Base-by-base conservation (phyloP, 2,113 vertebrate genomes). In the Lampris incognitus region DNA sequence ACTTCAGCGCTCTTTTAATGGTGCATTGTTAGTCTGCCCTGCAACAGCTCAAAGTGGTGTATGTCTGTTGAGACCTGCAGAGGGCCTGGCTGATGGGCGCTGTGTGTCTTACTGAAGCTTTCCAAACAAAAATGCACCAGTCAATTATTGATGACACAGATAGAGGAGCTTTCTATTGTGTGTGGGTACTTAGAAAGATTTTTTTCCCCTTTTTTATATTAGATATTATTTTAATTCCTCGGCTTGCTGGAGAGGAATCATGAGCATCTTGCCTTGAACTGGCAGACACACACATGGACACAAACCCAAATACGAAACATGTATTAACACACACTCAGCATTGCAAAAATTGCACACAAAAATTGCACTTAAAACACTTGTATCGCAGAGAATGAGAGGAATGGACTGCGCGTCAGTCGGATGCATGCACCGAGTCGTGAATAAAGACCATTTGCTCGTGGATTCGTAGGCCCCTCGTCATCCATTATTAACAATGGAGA, bases 361-460 rank as follows among this genome's bases (percentile, higher is more conserved):
- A 75, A 89, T 76, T 89, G 84, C 83, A 87, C 85, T 86, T 86
- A 77, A 87, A 86, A 79, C 70, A 61, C 67, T 69, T 74, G 74
- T 82, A 76, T 64, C 44, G 72, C 39, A 61, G 71, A 82, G 71
- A 83, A 79, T 83, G 67, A 85, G 82, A 82, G 63, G 74, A 85
- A 76, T 78, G 84, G 84, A 85, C 83, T 37, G 77, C 70, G 76
- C 66, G 46, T 84, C 69, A 68, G 83, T 76, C 54, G 80, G 85
- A 82, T 83, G 85, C 66, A 46, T 67, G 86, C 91, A 86, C 76
- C 89, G 90, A 93, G 76, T 90, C 82, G 88, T 92, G 83, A 87
- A 90, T 92, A 92, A 94, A 90, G 86, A 91, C 88, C 91, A 93
- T 92, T 93, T 93, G 90, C 91, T 91, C 83, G 64, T 83, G 89